Evolutionary conservation across 2,113 vertebrate species (phyloP).

Genomic region (Leptocoma aspasia): DNA sequence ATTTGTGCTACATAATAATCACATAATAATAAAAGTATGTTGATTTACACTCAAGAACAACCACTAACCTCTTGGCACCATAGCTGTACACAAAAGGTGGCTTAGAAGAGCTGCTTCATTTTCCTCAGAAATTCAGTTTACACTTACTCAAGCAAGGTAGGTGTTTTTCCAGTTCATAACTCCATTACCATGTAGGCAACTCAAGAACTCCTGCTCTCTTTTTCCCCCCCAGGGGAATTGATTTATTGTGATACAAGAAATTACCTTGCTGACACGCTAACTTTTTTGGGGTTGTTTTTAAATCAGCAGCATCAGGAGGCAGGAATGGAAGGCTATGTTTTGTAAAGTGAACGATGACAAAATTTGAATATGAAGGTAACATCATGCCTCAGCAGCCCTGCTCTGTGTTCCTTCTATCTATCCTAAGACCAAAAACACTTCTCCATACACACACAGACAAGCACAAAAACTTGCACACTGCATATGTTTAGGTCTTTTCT

Average conservation of each 20-base stretch:
- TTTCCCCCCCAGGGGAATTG: neutral
- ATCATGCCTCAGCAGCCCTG: neutral
- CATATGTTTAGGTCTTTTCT: neutral
- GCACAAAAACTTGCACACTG: neutral
- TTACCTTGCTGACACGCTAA: neutral
- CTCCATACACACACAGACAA: neutral
- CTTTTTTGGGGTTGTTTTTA: neutral
- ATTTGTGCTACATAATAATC: neutral
- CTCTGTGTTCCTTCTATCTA: neutral
- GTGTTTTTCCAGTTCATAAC: neutral
- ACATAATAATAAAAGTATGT: too few species aligned
- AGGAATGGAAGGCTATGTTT: neutral
- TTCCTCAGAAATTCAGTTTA: neutral
- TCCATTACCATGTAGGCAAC: neutral
- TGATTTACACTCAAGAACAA: neutral
- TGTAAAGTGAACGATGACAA: neutral
- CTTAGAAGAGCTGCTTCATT: neutral
- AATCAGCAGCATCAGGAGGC: neutral
- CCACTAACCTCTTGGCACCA: neutral
- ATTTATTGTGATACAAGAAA: neutral
- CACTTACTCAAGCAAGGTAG: neutral
- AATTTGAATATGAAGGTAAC: neutral
- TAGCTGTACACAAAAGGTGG: neutral
- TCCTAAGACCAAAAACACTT: neutral
- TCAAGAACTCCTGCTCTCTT: neutral